phyloP scores from a whole-genome alignment of 2,113 vertebrate genomes.

The Desmodus rotundus region DNA sequence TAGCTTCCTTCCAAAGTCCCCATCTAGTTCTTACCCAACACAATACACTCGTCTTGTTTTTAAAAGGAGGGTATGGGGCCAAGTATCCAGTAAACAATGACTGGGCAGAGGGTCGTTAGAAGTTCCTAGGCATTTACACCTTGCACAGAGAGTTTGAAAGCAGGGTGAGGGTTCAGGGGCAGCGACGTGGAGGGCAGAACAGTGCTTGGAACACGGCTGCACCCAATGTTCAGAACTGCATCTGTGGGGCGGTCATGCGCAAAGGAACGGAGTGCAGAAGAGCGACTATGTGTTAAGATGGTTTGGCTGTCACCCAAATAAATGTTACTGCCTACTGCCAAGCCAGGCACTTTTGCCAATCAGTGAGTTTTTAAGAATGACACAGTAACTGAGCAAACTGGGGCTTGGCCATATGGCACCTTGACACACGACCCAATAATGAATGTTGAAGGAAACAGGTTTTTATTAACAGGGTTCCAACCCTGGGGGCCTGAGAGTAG shows the following conservation, averaged over 20 bases:
- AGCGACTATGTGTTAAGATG: background rate
- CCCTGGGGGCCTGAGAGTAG: too few species aligned
- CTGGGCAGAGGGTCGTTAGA: background rate
- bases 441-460: too few species aligned
- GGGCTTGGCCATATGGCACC: too few species aligned
- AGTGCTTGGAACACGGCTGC: background rate
- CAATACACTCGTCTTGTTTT: conserved; percentile 72
- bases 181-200: background rate
- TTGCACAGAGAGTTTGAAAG: background rate
- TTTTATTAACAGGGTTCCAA: too few species aligned
- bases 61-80: conserved; percentile 30
- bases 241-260: background rate
- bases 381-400: background rate
- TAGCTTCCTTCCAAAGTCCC: conserved; percentile 66
- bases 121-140: background rate
- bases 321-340: background rate
- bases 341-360: background rate
- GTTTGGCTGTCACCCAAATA: background rate
- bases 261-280: background rate
- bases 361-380: background rate
- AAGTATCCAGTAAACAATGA: background rate
- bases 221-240: background rate
- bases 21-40: conserved; percentile 49
- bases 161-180: background rate
- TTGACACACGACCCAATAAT: too few species aligned